A percentile compares a stretch with the other conserved stretches of the same genome.
These are phyloP conservation scores for Eptatretus burgeri DNA, from an alignment of 2,113 vertebrate species.

Conservation along the genomic window DNA sequence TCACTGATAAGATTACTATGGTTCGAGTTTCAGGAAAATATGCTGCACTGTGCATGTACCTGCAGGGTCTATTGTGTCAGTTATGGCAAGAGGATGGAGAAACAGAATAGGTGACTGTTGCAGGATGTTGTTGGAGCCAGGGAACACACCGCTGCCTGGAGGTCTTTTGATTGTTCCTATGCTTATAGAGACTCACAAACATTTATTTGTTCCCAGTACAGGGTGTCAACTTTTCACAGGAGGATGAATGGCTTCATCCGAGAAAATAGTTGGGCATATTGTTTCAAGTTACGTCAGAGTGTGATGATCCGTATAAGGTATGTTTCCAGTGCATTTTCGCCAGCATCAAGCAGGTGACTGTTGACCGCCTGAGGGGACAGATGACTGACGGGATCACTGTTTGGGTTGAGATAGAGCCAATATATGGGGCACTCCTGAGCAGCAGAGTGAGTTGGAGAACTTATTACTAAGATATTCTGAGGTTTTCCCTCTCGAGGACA, in stretches of 20 bases:
- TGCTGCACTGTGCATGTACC: too few relatives aligned
- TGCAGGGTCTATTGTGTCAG: too few relatives aligned
- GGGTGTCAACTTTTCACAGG: background rate
- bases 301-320: background rate
- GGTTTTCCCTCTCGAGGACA: background rate
- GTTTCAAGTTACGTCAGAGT: background rate
- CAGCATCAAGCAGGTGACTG: background rate
- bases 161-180: too few relatives aligned
- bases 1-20: too few relatives aligned
- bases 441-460: background rate
- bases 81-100: too few relatives aligned
- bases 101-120: background rate
- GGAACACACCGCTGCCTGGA: background rate
- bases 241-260: background rate
- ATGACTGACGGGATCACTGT: background rate
- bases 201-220: background rate
- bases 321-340: background rate
- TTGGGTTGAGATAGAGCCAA: background rate
- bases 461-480: background rate
- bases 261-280: background rate
- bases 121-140: background rate
- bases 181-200: too few relatives aligned
- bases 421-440: background rate
- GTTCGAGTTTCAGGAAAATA: too few relatives aligned
- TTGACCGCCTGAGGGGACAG: background rate